phyloP scores from a whole-genome alignment of 2,888 invertebrate genomes.

The Eudemis profundana region DNA sequence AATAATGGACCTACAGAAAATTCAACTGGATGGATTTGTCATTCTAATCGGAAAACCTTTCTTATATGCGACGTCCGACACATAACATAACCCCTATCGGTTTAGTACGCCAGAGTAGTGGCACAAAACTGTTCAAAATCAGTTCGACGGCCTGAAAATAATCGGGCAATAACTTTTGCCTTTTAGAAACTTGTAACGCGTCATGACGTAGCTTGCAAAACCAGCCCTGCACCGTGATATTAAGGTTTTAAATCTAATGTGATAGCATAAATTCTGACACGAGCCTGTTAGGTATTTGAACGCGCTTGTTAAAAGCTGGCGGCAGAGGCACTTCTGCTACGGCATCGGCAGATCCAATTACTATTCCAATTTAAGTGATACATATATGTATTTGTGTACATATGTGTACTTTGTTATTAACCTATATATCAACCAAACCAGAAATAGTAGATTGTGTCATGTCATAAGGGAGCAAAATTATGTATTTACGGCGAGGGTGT shows the following conservation, averaged over 20 bases:
- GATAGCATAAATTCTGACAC: neutral
- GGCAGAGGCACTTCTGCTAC: conserved; percentile 4
- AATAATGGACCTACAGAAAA: no score
- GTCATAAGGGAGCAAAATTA: no score
- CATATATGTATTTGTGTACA: no score
- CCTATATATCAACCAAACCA: no score
- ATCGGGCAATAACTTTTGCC: neutral
- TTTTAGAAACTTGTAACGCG: neutral
- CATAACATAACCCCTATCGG: neutral
- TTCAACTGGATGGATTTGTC: no score
- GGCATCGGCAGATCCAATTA: neutral
- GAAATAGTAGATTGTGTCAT: no score
- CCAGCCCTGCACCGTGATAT: neutral
- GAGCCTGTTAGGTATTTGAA: neutral
- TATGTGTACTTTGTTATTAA: no score
- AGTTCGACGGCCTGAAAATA: neutral
- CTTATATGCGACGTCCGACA: neutral
- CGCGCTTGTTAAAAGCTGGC: neutral
- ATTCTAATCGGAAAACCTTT: no score
- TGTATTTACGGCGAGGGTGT: no score
- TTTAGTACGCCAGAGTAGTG: neutral
- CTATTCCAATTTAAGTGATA: no score
- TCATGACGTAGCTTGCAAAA: neutral
- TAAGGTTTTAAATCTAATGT: neutral
- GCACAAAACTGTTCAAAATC: neutral